These are phyloP conservation scores for Pogonocichla stellata DNA, from an alignment of 2,113 vertebrate species.

Conservation along the genomic window DNA sequence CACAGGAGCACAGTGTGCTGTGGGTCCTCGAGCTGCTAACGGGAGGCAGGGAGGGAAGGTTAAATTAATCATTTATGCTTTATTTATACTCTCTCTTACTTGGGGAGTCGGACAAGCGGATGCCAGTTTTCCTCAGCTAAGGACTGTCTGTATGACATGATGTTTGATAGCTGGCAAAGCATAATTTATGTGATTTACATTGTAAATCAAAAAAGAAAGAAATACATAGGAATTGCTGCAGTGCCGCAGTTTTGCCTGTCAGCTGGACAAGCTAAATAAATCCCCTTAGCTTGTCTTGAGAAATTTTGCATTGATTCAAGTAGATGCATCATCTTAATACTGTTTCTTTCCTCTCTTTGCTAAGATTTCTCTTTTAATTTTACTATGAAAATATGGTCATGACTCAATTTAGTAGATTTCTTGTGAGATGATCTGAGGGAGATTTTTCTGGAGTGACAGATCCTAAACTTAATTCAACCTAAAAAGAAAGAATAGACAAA, in stretches of 20 bases:
- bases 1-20: slow-evolving; percentile 76
- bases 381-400: neutral
- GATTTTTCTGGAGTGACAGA: neutral
- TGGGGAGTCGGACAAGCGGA: slow-evolving; percentile 63
- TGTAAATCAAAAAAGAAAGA: neutral
- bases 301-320: neutral
- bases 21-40: slow-evolving; percentile 82
- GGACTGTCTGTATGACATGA: slow-evolving; percentile 53
- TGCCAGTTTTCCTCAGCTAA: slow-evolving; percentile 70
- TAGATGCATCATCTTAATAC: neutral
- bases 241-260: neutral
- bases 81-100: slow-evolving; percentile 77
- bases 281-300: neutral
- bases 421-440: neutral
- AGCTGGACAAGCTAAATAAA: neutral
- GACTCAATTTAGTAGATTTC: neutral
- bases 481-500: neutral
- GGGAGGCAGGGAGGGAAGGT: slow-evolving; percentile 74
- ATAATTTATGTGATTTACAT: slow-evolving; percentile 43
- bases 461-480: neutral
- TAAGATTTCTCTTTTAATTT: neutral
- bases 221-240: neutral
- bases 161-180: slow-evolving; percentile 57
- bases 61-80: slow-evolving; percentile 90
- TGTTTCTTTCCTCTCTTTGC: neutral